Base-by-base conservation (phyloP, 2,888 invertebrate genomes). In the Andricus curvator region DNA sequence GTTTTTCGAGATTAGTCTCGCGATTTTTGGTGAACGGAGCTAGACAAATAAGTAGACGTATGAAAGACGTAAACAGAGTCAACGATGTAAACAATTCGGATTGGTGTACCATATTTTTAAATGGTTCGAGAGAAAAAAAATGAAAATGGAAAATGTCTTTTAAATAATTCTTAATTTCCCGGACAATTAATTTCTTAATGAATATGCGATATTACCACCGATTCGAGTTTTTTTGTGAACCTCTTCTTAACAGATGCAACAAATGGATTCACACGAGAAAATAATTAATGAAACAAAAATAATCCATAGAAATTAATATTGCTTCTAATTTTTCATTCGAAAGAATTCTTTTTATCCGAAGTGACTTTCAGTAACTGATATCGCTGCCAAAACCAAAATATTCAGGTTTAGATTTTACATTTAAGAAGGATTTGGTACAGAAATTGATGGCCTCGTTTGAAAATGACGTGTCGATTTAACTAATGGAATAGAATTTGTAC, bases 31-130 rank as follows among this genome's bases (percentile, higher is more conserved):
- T 60, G n/a, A 60, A 22, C n/a, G n/a, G 56, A 60, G 48, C 48
- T 48, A 48, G 15, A 29, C 15, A 64, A 29, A 64, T 25, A 29
- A 15, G 29, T 29, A 64, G 29, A 64, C 25, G 62, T 64, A 25
- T 64, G 25, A 64, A 64, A 64, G 62, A 64, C 62, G 51, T 56
- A 33, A 56, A 74, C 13, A 70, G 29, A 56, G 20, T 0, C 13
- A 33, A 74, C 37, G 33, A 74, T 74, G 74, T 74, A 74, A 74
- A 74, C 74, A 74, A 74, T 74, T n/a, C 33, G 13, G n/a, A 56
- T 56, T 74, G 15, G 11, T 15, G 13, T 20, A 51, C 17, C 9
- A 70, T 17, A 51, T 51, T 74, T 56, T n/a, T 25, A 5, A 56
- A 74, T 56, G 51, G 20, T 29, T 29, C 29, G 44, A 44, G 22